A percentile compares a stretch with the other conserved stretches of the same genome.
phyloP scores from a whole-genome alignment of 2,113 vertebrate genomes.

The Pterocles orientalis region DNA sequence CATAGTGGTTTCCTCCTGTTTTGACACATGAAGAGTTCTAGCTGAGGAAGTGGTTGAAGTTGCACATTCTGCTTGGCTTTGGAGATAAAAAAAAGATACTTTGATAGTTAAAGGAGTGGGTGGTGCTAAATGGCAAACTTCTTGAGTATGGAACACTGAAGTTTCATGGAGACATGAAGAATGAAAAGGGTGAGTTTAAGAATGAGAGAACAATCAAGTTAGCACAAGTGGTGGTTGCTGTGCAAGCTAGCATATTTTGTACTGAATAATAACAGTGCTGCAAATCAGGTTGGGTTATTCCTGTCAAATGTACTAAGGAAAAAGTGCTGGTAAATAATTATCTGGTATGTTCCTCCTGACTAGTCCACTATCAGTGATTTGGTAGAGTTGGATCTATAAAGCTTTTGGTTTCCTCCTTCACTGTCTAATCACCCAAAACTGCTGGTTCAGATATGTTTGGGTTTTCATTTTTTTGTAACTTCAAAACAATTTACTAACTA shows the following conservation, averaged over 20 bases:
- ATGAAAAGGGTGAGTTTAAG: not conserved
- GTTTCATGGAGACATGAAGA: not conserved
- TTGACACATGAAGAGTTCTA: not conserved
- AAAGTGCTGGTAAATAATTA: not conserved
- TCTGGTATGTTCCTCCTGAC: not conserved
- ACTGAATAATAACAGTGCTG: not conserved
- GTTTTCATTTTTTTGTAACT: not conserved
- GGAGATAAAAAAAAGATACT: not conserved
- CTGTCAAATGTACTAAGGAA: not conserved
- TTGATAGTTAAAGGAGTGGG: not conserved
- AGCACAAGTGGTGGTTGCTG: not conserved
- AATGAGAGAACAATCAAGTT: not conserved
- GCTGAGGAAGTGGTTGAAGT: slow-evolving; percentile 11
- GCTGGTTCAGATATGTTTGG: not conserved
- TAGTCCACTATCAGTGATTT: not conserved
- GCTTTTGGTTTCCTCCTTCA: not conserved
- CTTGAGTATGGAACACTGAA: not conserved
- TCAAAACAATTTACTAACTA: not conserved
- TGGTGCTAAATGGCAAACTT: not conserved
- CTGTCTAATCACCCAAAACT: not conserved
- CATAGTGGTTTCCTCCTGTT: slow-evolving; percentile 4
- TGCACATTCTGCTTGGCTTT: not conserved
- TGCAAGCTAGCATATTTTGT: not conserved
- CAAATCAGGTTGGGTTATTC: not conserved
- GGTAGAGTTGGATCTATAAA: not conserved